A percentile compares a stretch with the other conserved stretches of the same genome.
These are phyloP conservation scores for Formica aserva DNA, from an alignment of 2,888 invertebrate genomes.

Conservation along the genomic window DNA sequence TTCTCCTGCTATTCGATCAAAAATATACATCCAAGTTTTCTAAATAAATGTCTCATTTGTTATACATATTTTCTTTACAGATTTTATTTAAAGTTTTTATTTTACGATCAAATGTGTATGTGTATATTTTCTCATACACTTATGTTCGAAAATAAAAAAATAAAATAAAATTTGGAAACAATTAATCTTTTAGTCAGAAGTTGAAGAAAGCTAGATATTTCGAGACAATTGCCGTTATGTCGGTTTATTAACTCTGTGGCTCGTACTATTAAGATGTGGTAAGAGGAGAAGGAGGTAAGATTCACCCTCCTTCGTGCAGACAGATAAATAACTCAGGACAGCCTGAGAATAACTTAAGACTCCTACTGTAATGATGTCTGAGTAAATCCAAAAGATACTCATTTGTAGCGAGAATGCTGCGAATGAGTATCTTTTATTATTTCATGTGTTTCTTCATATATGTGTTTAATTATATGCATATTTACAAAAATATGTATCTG, in stretches of 20 bases:
- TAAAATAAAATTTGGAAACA: not conserved
- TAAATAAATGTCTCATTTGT: not conserved
- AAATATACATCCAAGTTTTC: not conserved
- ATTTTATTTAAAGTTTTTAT: not conserved
- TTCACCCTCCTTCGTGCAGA: conserved; percentile 74
- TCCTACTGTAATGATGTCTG: conserved; percentile 50
- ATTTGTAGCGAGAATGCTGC: not conserved
- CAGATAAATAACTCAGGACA: conserved; percentile 84
- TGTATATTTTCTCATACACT: not conserved
- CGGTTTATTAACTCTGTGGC: conserved; percentile 84
- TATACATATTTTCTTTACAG: not conserved
- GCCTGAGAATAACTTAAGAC: conserved; percentile 82
- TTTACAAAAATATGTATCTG: not conserved
- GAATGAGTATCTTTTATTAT: not conserved
- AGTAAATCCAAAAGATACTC: conserved; percentile 44
- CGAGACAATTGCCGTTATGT: conserved; percentile 48
- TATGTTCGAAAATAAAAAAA: not conserved
- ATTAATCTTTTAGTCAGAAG: conserved; percentile 52
- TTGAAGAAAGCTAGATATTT: not conserved
- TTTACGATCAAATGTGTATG: not conserved
- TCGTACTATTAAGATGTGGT: conserved; percentile 83
- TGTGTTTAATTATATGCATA: not conserved
- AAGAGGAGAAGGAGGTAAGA: conserved; percentile 70
- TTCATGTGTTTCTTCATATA: not conserved
- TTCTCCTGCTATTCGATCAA: not conserved